Percentiles rank a stretch among this genome's conserved stretches.
phyloP scores from a whole-genome alignment of 2,888 invertebrate genomes.

The Tinea trinotella region DNA sequence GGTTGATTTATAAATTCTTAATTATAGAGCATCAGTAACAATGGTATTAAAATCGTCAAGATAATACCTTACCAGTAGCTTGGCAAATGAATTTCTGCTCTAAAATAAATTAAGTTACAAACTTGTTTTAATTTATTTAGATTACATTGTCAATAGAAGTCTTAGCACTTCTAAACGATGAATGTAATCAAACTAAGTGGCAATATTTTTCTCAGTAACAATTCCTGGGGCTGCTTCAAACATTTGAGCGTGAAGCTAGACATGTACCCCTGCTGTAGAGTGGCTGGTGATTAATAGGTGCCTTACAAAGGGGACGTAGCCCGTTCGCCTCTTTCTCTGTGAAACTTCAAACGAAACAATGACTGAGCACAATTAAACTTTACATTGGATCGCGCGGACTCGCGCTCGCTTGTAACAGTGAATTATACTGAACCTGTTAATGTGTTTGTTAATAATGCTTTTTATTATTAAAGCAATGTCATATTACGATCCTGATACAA shows the following conservation, averaged over 20 bases:
- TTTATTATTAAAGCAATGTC: too few relatives aligned
- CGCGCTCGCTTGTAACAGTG: neutral
- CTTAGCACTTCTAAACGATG: slow-evolving; percentile 13
- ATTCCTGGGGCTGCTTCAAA: slow-evolving; percentile 11
- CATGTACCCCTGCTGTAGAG: slow-evolving; percentile 13
- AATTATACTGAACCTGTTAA: neutral
- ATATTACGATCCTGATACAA: too few relatives aligned
- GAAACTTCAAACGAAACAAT: slow-evolving; percentile 28
- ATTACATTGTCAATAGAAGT: slow-evolving; percentile 8
- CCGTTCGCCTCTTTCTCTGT: slow-evolving; percentile 13
- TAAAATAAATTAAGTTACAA: neutral
- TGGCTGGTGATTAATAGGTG: slow-evolving; percentile 19
- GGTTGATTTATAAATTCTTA: too few relatives aligned
- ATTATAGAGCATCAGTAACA: too few relatives aligned
- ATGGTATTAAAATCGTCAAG: too few relatives aligned
- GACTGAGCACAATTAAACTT: slow-evolving; percentile 29
- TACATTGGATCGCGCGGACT: slow-evolving; percentile 23
- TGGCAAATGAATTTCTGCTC: too few relatives aligned
- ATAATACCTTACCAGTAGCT: too few relatives aligned
- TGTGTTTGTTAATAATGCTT: neutral
- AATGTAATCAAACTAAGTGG: slow-evolving; percentile 16
- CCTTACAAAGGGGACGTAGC: slow-evolving; percentile 12
- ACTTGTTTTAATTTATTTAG: slow-evolving; percentile 15
- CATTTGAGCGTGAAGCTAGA: slow-evolving; percentile 9
- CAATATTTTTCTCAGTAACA: slow-evolving; percentile 14